A percentile compares a stretch with the other conserved stretches of the same genome.
Evolutionary conservation across 2,888 invertebrate species (phyloP).

Genomic region (Leptopilina syphax): DNA sequence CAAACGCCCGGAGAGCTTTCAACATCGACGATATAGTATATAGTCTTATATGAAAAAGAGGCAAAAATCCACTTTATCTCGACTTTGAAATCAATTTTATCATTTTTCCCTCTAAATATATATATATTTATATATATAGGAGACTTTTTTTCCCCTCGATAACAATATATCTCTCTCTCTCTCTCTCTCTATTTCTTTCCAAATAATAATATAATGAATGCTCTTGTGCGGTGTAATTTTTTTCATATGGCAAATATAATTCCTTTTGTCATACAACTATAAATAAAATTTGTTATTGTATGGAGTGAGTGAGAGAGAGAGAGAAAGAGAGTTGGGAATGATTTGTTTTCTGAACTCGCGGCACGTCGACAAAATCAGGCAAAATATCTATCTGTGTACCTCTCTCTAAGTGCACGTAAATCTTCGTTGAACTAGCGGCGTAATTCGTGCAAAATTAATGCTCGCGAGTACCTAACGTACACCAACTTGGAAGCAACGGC

Average conservation of each 20-base stretch:
- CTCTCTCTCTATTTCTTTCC: too few relatives aligned
- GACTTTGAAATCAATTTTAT: not conserved
- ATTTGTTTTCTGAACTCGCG: slow-evolving; percentile 29
- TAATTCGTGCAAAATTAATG: slow-evolving; percentile 59
- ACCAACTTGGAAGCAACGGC: slow-evolving; percentile 28
- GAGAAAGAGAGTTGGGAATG: not conserved
- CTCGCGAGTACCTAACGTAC: slow-evolving; percentile 45
- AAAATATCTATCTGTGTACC: slow-evolving; percentile 39
- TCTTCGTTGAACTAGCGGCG: slow-evolving; percentile 51
- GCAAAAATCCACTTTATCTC: not conserved
- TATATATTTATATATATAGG: too few relatives aligned
- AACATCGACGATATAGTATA: not conserved
- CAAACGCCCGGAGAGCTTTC: not conserved
- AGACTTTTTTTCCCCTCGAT: too few relatives aligned
- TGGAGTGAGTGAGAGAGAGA: too few relatives aligned
- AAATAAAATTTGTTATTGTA: slow-evolving; percentile 34
- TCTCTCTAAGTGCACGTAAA: slow-evolving; percentile 54
- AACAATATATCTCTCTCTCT: too few relatives aligned
- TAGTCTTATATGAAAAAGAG: not conserved
- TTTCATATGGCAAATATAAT: too few relatives aligned
- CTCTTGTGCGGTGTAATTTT: too few relatives aligned
- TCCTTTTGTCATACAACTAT: not conserved
- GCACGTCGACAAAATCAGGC: slow-evolving; percentile 22
- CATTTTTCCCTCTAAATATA: not conserved
- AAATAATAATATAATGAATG: too few relatives aligned